These are phyloP conservation scores for Pangasius krempfi DNA, from an alignment of 2,797 vertebrate genomes.

Conservation along the genomic window DNA sequence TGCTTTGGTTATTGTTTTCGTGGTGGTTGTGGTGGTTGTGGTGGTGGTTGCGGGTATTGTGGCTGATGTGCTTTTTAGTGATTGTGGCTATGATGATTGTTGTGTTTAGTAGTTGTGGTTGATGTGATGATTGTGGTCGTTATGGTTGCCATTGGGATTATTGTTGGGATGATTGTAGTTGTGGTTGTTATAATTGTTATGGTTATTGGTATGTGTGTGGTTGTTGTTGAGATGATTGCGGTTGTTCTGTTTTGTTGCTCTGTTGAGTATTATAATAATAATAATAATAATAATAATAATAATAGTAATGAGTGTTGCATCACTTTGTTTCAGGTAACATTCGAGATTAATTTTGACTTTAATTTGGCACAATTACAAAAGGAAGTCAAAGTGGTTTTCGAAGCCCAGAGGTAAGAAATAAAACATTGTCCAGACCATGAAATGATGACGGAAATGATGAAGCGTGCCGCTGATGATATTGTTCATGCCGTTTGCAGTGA, in stretches of 20 bases:
- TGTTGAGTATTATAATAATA: neutral
- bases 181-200: neutral
- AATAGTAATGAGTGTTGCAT: neutral
- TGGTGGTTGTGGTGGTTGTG: neutral
- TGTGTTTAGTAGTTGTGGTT: neutral
- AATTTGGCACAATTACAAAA: slow-evolving; percentile 79
- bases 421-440: neutral
- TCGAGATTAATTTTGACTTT: slow-evolving; percentile 83
- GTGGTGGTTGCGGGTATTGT: neutral
- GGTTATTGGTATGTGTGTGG: neutral
- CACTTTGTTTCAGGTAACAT: slow-evolving; percentile 73
- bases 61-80: neutral
- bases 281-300: neutral
- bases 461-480: neutral
- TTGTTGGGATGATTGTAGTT: neutral
- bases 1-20: too few relatives aligned
- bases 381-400: slow-evolving; percentile 71
- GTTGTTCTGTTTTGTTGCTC: neutral
- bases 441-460: neutral
- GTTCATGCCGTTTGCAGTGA: slow-evolving; percentile 68
- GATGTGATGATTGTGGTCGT: neutral
- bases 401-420: slow-evolving; percentile 74
- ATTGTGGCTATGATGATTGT: too few relatives aligned
- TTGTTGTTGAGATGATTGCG: neutral
- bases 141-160: neutral